Conservation (phyloP, 2,888 invertebrate genomes). For the Oligia latruncula region DNA sequence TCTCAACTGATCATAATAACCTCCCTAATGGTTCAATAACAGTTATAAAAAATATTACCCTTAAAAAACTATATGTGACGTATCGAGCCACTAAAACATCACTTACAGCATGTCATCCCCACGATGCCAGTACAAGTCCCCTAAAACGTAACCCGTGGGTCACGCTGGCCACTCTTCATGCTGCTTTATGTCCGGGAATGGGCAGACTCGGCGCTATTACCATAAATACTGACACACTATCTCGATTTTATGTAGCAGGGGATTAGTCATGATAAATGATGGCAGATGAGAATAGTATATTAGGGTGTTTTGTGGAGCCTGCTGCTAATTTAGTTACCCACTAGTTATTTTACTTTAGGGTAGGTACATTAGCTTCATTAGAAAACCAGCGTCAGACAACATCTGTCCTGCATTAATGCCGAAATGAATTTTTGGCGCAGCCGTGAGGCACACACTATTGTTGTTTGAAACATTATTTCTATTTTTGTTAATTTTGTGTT, state of each 20-base stretch:
- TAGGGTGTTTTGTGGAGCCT: background rate
- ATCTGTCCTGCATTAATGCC: too few species aligned
- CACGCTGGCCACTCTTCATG: conserved; percentile 50
- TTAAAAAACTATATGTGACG: background rate
- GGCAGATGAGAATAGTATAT: background rate
- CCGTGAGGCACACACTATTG: too few species aligned
- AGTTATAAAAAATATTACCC: too few species aligned
- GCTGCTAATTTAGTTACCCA: background rate
- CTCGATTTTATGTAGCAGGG: conserved; percentile 27
- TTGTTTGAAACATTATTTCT: too few species aligned
- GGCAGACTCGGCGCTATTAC: conserved; percentile 43
- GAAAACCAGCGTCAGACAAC: too few species aligned
- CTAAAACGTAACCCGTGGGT: conserved; percentile 23
- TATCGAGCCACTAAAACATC: background rate
- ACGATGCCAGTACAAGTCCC: background rate
- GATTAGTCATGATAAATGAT: conserved; percentile 36
- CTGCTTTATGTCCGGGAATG: conserved; percentile 50
- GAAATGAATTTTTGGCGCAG: too few species aligned
- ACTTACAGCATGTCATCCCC: background rate
- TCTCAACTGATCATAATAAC: too few species aligned
- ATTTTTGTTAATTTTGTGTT: too few species aligned
- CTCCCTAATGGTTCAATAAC: too few species aligned
- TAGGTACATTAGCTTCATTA: background rate
- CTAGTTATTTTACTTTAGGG: background rate
- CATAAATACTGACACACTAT: conserved; percentile 50